Percentiles rank a stretch among this genome's conserved stretches.
These are phyloP conservation scores for Calcarius ornatus DNA, from an alignment of 2,113 vertebrate genomes.

Conservation along the genomic window DNA sequence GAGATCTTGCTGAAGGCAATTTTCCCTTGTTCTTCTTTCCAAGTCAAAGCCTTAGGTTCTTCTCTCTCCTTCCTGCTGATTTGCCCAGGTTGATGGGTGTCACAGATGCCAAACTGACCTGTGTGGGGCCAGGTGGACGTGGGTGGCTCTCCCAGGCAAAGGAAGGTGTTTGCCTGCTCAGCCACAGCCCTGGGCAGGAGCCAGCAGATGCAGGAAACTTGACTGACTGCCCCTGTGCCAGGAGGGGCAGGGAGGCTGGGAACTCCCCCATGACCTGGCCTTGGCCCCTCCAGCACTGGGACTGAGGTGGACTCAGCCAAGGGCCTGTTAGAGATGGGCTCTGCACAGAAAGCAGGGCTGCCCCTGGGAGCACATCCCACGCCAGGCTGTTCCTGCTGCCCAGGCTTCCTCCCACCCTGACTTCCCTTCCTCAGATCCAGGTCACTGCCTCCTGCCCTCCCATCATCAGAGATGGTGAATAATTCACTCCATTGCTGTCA, in stretches of 20 bases:
- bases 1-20: neutral
- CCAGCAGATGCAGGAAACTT: neutral
- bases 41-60: neutral
- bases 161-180: neutral
- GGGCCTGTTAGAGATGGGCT: rapidly evolving
- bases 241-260: neutral
- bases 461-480: conserved; percentile 62
- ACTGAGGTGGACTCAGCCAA: rapidly evolving
- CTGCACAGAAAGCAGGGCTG: neutral
- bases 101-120: neutral
- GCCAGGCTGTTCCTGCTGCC: neutral
- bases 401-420: neutral
- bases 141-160: rapidly evolving
- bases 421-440: conserved; percentile 67
- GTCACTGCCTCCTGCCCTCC: conserved; percentile 70
- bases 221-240: rapidly evolving
- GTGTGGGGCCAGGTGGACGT: neutral
- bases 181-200: neutral
- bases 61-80: neutral
- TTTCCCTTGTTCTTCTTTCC: neutral
- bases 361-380: neutral
- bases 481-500: conserved; percentile 72
- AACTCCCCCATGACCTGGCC: neutral
- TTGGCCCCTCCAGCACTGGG: neutral
- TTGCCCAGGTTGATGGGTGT: neutral